Evolutionary conservation across 2,888 invertebrate genomes (phyloP), one percentile per base, ranked within the genome.

Genomic region (Drosophila hamatofila): DNA sequence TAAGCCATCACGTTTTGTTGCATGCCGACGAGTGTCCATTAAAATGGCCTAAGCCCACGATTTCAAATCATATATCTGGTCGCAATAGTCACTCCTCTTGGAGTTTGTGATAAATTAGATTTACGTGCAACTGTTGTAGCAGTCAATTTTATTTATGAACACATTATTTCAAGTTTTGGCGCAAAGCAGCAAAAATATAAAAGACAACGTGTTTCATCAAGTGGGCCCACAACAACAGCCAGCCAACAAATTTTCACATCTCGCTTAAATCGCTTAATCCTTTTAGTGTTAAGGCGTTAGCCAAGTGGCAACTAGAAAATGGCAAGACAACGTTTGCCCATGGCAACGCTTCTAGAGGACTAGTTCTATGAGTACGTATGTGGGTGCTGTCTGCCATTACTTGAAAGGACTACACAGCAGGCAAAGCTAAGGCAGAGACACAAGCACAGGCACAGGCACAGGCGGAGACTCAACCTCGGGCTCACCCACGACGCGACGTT

Each of bases 181-280:
- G 78, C 68, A 54, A 37, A 66, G 58, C 58, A 55, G 48, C 30
- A 9, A 8, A 44, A 49, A 41, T 42, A 58, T 11, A 37, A 25
- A 63, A 27, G 66, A 61, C 80, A 80, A 60, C 60, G 78, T 58
- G 62, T 59, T 60, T 54, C 76, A 58, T 71, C 70, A 56, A 52
- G 69, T 51, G 65, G 33, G 51, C 62, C 61, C 62, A 49, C 75
- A 58, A 83, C 59, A 73, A 79, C 75, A 68, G 73, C 61, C 84
- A 72, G 64, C 71, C 80, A 77, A 85, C 89, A 85, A 88, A 86
- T 88, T 86, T 77, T 85, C 86, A 85, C 88, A 89, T 83, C 78
- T 72, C 74, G 75, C 72, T 78, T 79, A 89, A 86, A 71, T 85
- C 89, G 83, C 85, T 80, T 89, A 86, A 86, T 89, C 86, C 88